phyloP scores from a whole-genome alignment of 1,140 invertebrate genomes.

The Choristoneura fumiferana region DNA sequence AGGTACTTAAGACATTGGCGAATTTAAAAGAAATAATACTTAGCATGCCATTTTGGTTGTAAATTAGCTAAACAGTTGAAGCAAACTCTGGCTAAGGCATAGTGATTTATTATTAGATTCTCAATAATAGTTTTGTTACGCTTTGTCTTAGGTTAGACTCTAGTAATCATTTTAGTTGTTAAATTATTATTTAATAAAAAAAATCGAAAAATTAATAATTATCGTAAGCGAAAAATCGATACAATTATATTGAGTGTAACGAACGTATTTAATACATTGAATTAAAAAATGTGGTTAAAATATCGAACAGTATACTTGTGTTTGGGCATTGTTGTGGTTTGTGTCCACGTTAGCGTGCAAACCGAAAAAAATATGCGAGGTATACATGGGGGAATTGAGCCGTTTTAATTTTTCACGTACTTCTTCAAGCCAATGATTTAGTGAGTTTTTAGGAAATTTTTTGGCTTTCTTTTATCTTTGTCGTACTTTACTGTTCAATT shows the following conservation, averaged over 20 bases:
- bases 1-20: too few relatives aligned
- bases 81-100: constrained; percentile 43
- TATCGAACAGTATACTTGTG: constrained; percentile 33
- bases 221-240: constrained; percentile 33
- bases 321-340: neutral
- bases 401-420: too few relatives aligned
- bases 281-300: constrained; percentile 30
- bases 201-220: constrained; percentile 29
- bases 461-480: too few relatives aligned
- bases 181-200: constrained; percentile 36
- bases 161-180: constrained; percentile 52
- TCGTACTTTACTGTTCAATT: too few relatives aligned
- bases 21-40: too few relatives aligned
- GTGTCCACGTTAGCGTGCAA: too few relatives aligned
- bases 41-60: constrained; percentile 32
- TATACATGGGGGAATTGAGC: too few relatives aligned
- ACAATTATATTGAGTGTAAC: constrained; percentile 38
- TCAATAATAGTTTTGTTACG: constrained; percentile 60
- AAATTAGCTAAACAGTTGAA: constrained; percentile 30
- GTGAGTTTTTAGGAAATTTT: too few relatives aligned
- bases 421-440: too few relatives aligned
- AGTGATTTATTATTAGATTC: constrained; percentile 66
- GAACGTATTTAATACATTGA: constrained; percentile 36
- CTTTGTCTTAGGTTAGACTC: constrained; percentile 51
- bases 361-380: too few relatives aligned